Base-by-base conservation (phyloP, 2,113 vertebrate species). In the Eulemur macaco region DNA sequence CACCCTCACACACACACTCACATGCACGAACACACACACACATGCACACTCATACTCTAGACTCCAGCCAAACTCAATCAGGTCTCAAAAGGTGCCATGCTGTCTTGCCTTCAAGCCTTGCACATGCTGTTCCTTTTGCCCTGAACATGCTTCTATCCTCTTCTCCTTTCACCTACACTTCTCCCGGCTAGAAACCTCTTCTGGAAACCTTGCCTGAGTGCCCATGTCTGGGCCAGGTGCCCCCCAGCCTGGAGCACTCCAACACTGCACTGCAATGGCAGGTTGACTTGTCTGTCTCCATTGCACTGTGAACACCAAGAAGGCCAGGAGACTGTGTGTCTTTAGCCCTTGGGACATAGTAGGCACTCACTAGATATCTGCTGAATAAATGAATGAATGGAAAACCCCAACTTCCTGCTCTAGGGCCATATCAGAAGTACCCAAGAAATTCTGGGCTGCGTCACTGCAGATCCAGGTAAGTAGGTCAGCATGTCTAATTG, bases 331-430 rank as follows among this genome's bases (percentile, higher is more conserved):
- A 39, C 14, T 8, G 0, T 39, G 90, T 74, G 27, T 68, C 37
- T 82, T 15, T 15, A 47, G 54, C 47, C 37, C 45, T 37, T 23
- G 47, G 34, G 5, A 78, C 29, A 52, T 58, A 78, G 6, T 45
- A 18, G n/a, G 68, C 8, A 9, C 39, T 95, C 3, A 4, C 39
- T 45, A 37, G 34, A 60, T 54, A 74, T 45, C 60, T 91, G 63
- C 52, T 94, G 23, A 93, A 85, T 85, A 14, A 83, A 25, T 74
- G 34, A 80, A 89, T 89, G 50, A 54, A 73, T 34, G 68, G 42
- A 90, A 77, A 94, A 92, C 13, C 39, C 60, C 10, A 52, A 42
- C 74, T 95, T 95, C 50, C 84, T 94, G 29, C 31, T 74, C 0
- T 3, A 45, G 58, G n/a, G 34, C 45, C 76, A 1, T 18, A 76